phyloP scores from a whole-genome alignment of 2,113 vertebrate species.

The Eubucco bourcierii region DNA sequence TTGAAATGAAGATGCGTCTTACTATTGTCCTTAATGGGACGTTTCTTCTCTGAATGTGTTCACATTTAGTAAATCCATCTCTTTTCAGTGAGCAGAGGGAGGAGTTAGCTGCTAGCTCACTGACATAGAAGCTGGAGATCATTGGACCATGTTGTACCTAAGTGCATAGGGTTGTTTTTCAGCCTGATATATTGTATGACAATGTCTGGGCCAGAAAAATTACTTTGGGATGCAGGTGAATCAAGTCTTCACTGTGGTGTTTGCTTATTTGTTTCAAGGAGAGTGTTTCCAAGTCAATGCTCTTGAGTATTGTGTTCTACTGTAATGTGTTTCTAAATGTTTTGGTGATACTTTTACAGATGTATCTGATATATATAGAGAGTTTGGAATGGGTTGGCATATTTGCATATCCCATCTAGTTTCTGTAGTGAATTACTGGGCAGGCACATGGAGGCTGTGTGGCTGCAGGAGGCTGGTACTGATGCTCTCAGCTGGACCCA shows the following conservation, averaged over 20 bases:
- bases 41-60: not conserved
- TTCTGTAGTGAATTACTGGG: not conserved
- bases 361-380: fast-evolving
- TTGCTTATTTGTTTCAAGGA: not conserved
- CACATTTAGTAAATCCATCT: not conserved
- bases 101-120: not conserved
- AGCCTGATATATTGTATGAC: not conserved
- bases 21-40: not conserved
- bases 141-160: not conserved
- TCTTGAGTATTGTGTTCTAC: not conserved
- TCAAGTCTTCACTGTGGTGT: not conserved
- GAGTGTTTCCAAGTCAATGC: fast-evolving
- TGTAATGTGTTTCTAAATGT: not conserved
- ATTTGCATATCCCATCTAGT: not conserved
- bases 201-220: not conserved
- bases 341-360: not conserved
- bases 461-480: not conserved
- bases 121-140: not conserved
- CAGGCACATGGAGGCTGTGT: not conserved
- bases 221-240: not conserved
- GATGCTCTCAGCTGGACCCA: not conserved
- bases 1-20: not conserved
- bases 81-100: not conserved
- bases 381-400: not conserved
- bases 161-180: not conserved